Conservation (phyloP, 2,797 vertebrate genomes). For the Chiloscyllium punctatum region DNA sequence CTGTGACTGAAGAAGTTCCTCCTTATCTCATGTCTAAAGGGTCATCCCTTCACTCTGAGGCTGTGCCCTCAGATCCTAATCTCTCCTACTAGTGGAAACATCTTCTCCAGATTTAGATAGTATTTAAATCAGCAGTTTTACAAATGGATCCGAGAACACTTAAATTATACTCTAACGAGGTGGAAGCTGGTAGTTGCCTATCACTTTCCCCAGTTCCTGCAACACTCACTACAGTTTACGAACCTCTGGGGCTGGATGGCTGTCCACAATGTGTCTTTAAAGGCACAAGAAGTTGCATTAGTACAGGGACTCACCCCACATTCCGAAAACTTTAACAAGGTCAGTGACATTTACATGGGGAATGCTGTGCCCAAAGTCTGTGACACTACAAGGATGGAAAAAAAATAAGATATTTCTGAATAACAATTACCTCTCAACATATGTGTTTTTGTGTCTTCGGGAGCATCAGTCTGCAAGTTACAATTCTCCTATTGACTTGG, state of each 20-base stretch:
- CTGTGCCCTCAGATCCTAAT: no score
- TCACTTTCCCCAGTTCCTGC: background rate
- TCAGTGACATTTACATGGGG: background rate
- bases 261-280: background rate
- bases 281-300: background rate
- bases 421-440: background rate
- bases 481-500: background rate
- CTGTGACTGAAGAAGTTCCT: no score
- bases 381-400: background rate
- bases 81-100: no score
- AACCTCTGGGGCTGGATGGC: background rate
- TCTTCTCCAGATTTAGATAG: background rate
- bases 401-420: background rate
- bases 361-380: background rate
- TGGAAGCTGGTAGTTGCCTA: no score
- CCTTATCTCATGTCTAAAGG: no score
- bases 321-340: background rate
- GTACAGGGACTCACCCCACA: background rate
- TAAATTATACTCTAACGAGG: background rate
- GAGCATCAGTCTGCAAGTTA: background rate
- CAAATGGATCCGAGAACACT: background rate
- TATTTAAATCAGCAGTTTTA: background rate
- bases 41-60: no score
- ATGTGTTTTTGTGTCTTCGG: background rate
- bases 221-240: background rate